phyloP scores from a whole-genome alignment of 2,113 vertebrate species.

The Dinomys branickii region DNA sequence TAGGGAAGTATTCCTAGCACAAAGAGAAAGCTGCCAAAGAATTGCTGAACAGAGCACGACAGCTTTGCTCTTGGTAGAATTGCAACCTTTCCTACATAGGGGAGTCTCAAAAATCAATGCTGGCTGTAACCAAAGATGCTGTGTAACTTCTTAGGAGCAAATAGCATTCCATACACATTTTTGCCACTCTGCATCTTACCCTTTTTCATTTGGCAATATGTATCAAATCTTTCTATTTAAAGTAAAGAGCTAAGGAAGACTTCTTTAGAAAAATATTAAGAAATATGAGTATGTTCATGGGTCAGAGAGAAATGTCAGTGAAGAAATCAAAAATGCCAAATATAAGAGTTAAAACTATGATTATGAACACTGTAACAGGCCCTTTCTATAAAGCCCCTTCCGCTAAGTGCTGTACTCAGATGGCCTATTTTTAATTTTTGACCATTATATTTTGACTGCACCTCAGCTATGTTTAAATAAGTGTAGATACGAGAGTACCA shows the following conservation, averaged over 20 bases:
- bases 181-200: neutral
- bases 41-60: neutral
- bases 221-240: conserved; percentile 46
- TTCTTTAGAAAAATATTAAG: neutral
- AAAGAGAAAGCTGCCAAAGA: neutral
- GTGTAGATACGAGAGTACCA: neutral
- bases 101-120: neutral
- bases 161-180: neutral
- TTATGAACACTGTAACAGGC: neutral
- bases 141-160: neutral
- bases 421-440: neutral
- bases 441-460: neutral
- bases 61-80: neutral
- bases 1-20: neutral
- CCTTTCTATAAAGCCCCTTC: neutral
- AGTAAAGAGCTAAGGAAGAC: neutral
- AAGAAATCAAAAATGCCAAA: neutral
- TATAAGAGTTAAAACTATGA: neutral
- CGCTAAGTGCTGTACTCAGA: neutral
- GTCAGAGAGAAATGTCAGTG: neutral
- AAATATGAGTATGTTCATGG: neutral
- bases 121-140: neutral
- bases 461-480: neutral
- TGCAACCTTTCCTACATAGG: neutral
- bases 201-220: neutral